Evolutionary conservation across 2,797 vertebrate species (phyloP).

Genomic region (Enteromius radiatus): DNA sequence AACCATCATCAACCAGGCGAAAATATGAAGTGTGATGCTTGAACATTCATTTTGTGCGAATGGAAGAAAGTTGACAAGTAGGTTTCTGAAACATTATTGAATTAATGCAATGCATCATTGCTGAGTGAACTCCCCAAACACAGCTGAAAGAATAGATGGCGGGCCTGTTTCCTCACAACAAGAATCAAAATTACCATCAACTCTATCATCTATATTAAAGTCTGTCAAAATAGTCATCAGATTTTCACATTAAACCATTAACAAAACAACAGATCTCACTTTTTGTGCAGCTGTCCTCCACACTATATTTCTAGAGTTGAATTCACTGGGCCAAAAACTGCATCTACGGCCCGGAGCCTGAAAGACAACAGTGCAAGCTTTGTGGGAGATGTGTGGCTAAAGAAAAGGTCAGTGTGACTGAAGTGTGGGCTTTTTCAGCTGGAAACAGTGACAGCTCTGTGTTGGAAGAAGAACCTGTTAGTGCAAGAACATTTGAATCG

Average conservation of each 20-base stretch:
- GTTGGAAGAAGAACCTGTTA: conserved; percentile 2
- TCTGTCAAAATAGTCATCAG: background rate
- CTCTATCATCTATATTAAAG: background rate
- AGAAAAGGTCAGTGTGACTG: background rate
- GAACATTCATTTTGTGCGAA: background rate
- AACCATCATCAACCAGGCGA: background rate
- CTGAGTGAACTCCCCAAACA: background rate
- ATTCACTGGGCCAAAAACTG: background rate
- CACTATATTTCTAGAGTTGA: background rate
- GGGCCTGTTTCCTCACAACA: background rate
- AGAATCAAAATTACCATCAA: conserved; percentile 2
- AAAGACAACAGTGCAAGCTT: background rate
- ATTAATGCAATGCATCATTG: background rate
- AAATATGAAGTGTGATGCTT: background rate
- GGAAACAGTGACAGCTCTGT: background rate
- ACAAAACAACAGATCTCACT: background rate
- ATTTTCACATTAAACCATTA: background rate
- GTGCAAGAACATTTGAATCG: background rate
- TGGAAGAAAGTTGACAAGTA: background rate
- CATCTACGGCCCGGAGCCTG: background rate
- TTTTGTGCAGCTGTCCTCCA: background rate
- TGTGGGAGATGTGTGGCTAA: conserved; percentile 10
- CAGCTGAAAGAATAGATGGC: background rate
- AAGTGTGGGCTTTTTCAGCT: background rate
- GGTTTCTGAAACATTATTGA: background rate